Percentiles rank a stretch among this genome's conserved stretches.
Evolutionary conservation across 2,888 invertebrate species (phyloP).

Genomic region (Platynereis dumerilii): DNA sequence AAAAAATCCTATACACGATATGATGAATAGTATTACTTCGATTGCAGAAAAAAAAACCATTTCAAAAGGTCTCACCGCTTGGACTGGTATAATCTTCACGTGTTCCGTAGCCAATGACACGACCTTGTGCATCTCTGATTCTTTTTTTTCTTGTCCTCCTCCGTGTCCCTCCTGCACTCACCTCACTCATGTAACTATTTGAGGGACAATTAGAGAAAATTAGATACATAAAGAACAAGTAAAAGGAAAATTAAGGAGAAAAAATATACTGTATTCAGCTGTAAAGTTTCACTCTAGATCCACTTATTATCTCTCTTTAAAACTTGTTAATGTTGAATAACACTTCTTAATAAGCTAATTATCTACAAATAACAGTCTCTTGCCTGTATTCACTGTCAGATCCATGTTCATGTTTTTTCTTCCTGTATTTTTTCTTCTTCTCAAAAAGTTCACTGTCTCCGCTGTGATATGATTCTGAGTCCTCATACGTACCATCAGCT

Average conservation of each 20-base stretch:
- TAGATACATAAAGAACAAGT: no score
- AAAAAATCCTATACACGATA: no score
- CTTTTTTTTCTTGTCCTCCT: slow-evolving; percentile 47
- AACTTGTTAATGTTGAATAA: no score
- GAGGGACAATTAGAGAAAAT: no score
- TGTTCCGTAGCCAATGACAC: slow-evolving; percentile 55
- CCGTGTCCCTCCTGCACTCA: slow-evolving; percentile 56
- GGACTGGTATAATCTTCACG: slow-evolving; percentile 42
- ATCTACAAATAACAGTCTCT: no score
- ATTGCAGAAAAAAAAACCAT: no score
- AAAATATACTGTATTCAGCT: no score
- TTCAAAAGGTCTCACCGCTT: slow-evolving; percentile 22
- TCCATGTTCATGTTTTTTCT: slow-evolving; percentile 47
- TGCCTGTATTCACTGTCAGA: slow-evolving; percentile 56
- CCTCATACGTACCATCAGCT: slow-evolving; percentile 59
- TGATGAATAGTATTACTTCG: no score
- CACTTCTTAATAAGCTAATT: no score
- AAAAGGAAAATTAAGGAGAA: no score
- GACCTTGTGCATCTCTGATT: slow-evolving; percentile 54
- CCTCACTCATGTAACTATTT: slow-evolving; percentile 55
- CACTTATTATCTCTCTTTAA: no score
- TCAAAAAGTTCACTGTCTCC: slow-evolving; percentile 38
- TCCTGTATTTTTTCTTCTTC: slow-evolving; percentile 40
- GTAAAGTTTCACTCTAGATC: no score
- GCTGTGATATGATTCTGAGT: slow-evolving; percentile 56